These are phyloP conservation scores for Epistrophella euchroma DNA, from an alignment of 2,888 invertebrate species.

Conservation along the genomic window DNA sequence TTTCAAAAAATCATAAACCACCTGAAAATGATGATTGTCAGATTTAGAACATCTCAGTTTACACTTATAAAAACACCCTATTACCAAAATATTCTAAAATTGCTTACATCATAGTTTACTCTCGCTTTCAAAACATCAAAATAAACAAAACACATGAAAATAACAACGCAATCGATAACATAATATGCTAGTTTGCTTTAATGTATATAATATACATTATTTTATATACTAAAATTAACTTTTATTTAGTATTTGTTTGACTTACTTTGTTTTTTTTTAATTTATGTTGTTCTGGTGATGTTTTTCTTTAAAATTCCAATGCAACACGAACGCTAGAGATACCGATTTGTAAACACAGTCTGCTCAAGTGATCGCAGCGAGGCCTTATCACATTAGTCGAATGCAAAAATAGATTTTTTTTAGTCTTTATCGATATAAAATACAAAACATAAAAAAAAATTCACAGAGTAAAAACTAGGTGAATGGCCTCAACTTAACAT, in stretches of 20 bases:
- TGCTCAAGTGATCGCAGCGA: slow-evolving; percentile 44
- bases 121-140: slow-evolving; percentile 11
- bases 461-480: slow-evolving; percentile 54
- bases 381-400: slow-evolving; percentile 66
- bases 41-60: neutral
- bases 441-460: slow-evolving; percentile 33
- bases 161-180: slow-evolving; percentile 20
- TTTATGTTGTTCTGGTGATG: slow-evolving; percentile 33
- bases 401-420: slow-evolving; percentile 71
- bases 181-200: neutral
- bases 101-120: slow-evolving; percentile 13
- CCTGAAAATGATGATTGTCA: neutral
- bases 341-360: slow-evolving; percentile 31
- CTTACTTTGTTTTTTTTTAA: slow-evolving; percentile 56
- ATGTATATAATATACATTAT: too few species aligned
- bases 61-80: neutral
- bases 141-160: neutral
- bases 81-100: neutral
- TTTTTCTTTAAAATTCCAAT: slow-evolving; percentile 56
- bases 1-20: neutral
- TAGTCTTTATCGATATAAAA: slow-evolving; percentile 39
- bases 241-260: slow-evolving; percentile 38
- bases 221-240: slow-evolving; percentile 5
- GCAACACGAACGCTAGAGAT: slow-evolving; percentile 22
- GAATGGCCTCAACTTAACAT: slow-evolving; percentile 49